Base-by-base conservation (phyloP, 2,888 invertebrate species). In the Clostera curtula region DNA sequence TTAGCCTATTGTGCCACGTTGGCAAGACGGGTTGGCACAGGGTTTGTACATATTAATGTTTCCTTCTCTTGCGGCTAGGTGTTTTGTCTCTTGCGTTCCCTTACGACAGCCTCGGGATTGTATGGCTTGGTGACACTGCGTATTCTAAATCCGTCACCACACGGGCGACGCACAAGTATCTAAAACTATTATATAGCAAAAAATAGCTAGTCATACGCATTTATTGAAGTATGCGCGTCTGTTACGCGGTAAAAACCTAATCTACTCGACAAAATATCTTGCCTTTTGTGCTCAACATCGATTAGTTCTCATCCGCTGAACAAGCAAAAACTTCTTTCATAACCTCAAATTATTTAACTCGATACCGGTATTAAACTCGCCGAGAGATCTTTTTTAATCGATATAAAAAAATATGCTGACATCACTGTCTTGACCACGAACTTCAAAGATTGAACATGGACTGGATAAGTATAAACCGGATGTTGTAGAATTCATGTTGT, bases 321-420 rank as follows among this genome's bases (percentile, higher is more conserved):
- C 35, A 47, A 22, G 57, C 56, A 70, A 66, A 71, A 69, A 63
- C 46, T 28, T 27, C 43, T 57, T 53, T 57, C 54, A 63, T 61
- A 63, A 51, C 62, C 49, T 56, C 43, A 56, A 65, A 65, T 68
- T 63, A 71, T 66, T 68, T 55, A 62, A 63, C 56, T 57, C 59
- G 69, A 69, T 70, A 73, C 69, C 68, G 74, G 73, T 71, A 71
- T 68, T 56, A 70, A 63, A 56, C 55, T 49, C 47, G 48, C 44
- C 51, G 57, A 61, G 59, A 61, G 49, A 50, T 50, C 43, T 69
- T 62, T 61, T 64, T 22, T 68, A 55, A 58, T 68, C 61, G 67
- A 71, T 72, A 61, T 56, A 27, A 56, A 66, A 64, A 71, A 68
- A 73, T 60, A 40, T 60, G 73, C 60, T 56, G 47, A 62, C 67